Base-by-base conservation (phyloP, 2,888 invertebrate species). In the Terebella lapidaria region DNA sequence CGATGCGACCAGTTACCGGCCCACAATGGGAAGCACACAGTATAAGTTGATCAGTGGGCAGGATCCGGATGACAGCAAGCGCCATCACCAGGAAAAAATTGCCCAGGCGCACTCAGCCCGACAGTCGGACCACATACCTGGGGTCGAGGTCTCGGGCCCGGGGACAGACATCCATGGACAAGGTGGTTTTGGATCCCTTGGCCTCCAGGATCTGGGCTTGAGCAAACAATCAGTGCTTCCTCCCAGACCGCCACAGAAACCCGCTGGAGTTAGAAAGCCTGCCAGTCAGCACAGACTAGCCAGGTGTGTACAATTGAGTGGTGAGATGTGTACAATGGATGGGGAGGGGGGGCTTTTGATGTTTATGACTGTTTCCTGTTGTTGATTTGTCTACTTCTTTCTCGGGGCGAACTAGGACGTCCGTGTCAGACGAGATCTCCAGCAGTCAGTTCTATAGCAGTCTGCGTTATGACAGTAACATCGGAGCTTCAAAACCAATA, bases 51-150 rank as follows among this genome's bases (percentile, higher is more conserved):
- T 72, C 5, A 70, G 72, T 57, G 5, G 28, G 46, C 72, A 73
- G 61, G 73, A 75, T 47, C 72, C 74, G 69, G 56, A 63, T 27
- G 72, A 74, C 64, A 78, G 76, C 63, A 77, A 75, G 59, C 77
- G 77, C 54, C 79, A 79, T 66, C 79, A 79, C 65, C 75, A 77
- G 57, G 76, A 74, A 15, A 76, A 77, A 73, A 71, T 79, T n/a
- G 76, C 77, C 5, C 78, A 78, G 59, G 77, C 76, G 18, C 75
- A 76, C 59, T 73, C 73, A 2, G 73, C 74, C 2, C 74, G 76
- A 66, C 70, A 70, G 54, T 53, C 61, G 1, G 52, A 10, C 49
- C 49, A 24, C 49, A 49, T 5, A 15, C 10, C 15, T 49, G 5
- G 22, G 5, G 49, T 24, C 15, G 49, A 5, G 49, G 49, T 5